A percentile compares a stretch with the other conserved stretches of the same genome.
These are phyloP conservation scores for Meloe dianella DNA, from an alignment of 2,888 invertebrate genomes.

Conservation along the genomic window DNA sequence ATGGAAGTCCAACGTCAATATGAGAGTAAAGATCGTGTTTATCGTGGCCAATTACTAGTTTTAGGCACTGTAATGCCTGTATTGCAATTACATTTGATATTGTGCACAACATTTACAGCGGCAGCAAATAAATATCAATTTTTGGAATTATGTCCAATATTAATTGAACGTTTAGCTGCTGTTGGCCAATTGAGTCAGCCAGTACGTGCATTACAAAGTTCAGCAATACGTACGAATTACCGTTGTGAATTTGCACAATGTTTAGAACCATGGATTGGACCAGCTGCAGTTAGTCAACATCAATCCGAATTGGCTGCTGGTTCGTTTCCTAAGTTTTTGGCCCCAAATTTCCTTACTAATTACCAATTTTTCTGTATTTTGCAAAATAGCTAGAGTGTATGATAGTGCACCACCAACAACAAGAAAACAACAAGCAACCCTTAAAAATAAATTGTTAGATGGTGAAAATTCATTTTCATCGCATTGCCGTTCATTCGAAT, in stretches of 20 bases:
- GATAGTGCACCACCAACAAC: slow-evolving; percentile 53
- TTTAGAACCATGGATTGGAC: slow-evolving; percentile 67
- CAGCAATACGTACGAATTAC: slow-evolving; percentile 65
- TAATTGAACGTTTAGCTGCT: slow-evolving; percentile 70
- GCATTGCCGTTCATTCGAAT: slow-evolving; percentile 68
- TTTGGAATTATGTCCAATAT: slow-evolving; percentile 70
- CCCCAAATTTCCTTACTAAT: no score
- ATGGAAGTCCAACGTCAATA: slow-evolving; percentile 71
- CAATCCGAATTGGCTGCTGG: slow-evolving; percentile 57
- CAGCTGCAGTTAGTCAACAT: slow-evolving; percentile 57
- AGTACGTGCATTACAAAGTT: slow-evolving; percentile 64
- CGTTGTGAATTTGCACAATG: slow-evolving; percentile 69
- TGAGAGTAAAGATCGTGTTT: slow-evolving; percentile 60
- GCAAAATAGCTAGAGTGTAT: slow-evolving; percentile 48
- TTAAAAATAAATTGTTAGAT: slow-evolving; percentile 59
- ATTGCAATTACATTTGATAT: slow-evolving; percentile 71
- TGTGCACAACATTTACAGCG: slow-evolving; percentile 74
- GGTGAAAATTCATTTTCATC: slow-evolving; percentile 67
- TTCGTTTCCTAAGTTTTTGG: no score
- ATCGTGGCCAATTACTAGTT: slow-evolving; percentile 54
- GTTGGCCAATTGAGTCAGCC: slow-evolving; percentile 71
- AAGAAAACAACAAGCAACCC: slow-evolving; percentile 55
- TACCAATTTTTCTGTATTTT: no score
- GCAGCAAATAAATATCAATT: slow-evolving; percentile 78
- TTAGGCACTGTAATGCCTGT: slow-evolving; percentile 71